Evolutionary conservation across 2,797 vertebrate genomes (phyloP), one percentile per base, ranked within the genome.

Genomic region (Cyprinodon diabolis): DNA sequence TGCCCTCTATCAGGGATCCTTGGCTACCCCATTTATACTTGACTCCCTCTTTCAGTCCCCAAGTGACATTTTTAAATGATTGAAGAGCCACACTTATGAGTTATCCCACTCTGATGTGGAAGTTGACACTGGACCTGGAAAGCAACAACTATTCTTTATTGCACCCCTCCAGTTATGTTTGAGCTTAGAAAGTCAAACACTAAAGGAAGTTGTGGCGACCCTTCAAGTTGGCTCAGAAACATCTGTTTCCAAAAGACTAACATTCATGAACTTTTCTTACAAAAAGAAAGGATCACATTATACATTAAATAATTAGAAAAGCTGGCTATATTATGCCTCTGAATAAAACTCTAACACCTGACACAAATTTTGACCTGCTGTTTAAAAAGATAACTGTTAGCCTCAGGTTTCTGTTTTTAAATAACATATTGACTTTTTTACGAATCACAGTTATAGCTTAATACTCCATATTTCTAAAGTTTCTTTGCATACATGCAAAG

Each of bases 31-130:
- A 30, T 71, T 77, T 40, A 58, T 58, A 30, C 17, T 45, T 17
- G 8, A n/a, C 25, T 69, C 35, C 6, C 15, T 60, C 72, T 40
- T 6, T 23, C 0, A n/a, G 3, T 30, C 45, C 1, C 14, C 25
- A n/a, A 47, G 43, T 12, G 21, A 55, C 19, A 68, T 7, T 21
- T 52, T 47, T 51, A 10, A 68, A 75, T 62, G n/a, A 75, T 37
- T 56, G 7, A 69, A 65, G 6, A 7, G 4, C 37, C 58, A 13
- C 45, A 60, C 40, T 25, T 56, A n/a, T 47, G 9, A 65, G 21
- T 55, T 52, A 23, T 19, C 30, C 7, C 17, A 37, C n/a, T 49
- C 13, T 30, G 15, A 68, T 8, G 9, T 40, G 9, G 21, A 45
- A 45, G 21, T 23, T 11, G 12, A 23, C 43, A 23, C 40, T 45